Percentiles rank a stretch among this genome's conserved stretches.
phyloP scores from a whole-genome alignment of 1,140 invertebrate genomes.

The Drosophila melanogaster region Release_6_plus_ISO1_MT NT_037436.4:11638501-11639000 shows the following conservation, averaged over 20 bases:
- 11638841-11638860: constrained; percentile 22
- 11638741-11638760: constrained; percentile 44
- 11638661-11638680: constrained; percentile 10
- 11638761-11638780: constrained; percentile 11
- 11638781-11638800: constrained; percentile 2
- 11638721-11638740: neutral
- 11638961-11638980: neutral
- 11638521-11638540: constrained; percentile 40
- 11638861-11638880: constrained; percentile 56
- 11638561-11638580: constrained; percentile 10
- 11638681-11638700: neutral
- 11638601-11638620: constrained; percentile 5
- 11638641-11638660: constrained; percentile 4
- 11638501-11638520: neutral
- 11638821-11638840: constrained; percentile 47
- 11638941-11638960: constrained; percentile 23
- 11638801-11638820: constrained; percentile 78
- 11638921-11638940: constrained; percentile 10
- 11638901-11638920: constrained; percentile 57
- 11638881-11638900: constrained; percentile 1
- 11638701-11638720: neutral
- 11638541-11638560: constrained; percentile 42
- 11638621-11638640: constrained; percentile 17
- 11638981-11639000: neutral
- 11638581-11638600: neutral